A percentile compares a stretch with the other conserved stretches of the same genome.
Conservation (phyloP, 2,797 vertebrate species). For the Falco concolor region DNA sequence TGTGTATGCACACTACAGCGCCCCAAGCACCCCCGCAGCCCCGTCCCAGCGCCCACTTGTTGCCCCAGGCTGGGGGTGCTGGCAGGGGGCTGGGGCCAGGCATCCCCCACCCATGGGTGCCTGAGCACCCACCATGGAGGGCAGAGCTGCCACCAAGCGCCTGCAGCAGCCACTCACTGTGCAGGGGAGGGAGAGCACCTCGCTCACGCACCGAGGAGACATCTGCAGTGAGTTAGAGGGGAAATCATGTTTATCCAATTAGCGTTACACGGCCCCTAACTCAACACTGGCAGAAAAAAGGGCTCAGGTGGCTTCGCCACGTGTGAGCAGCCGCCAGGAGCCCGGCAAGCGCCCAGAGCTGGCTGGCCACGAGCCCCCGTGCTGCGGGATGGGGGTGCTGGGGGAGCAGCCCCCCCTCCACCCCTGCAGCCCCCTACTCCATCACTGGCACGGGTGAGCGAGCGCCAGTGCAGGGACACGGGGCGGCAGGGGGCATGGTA, state of each 20-base stretch:
- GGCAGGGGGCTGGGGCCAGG: background rate
- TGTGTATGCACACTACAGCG: rapidly evolving
- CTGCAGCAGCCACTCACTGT: rapidly evolving
- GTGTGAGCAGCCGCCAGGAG: background rate
- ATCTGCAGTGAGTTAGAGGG: background rate
- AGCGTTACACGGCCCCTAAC: background rate
- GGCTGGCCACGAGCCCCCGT: rapidly evolving
- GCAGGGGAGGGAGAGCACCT: background rate
- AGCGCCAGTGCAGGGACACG: rapidly evolving
- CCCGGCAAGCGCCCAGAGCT: rapidly evolving
- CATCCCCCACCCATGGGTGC: background rate
- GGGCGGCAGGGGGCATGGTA: rapidly evolving
- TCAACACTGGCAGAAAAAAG: background rate
- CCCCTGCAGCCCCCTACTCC: background rate
- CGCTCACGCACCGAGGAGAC: background rate
- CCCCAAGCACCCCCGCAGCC: background rate
- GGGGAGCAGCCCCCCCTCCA: background rate
- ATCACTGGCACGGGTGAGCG: background rate
- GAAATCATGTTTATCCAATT: constrained; percentile 11
- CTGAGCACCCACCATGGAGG: rapidly evolving
- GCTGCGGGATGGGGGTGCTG: rapidly evolving
- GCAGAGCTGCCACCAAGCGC: background rate
- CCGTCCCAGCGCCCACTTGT: background rate
- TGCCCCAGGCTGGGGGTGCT: background rate
- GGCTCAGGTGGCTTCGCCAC: background rate